Evolutionary conservation across 1,140 invertebrate species (phyloP).

Genomic region (Ephestia elutella): DNA sequence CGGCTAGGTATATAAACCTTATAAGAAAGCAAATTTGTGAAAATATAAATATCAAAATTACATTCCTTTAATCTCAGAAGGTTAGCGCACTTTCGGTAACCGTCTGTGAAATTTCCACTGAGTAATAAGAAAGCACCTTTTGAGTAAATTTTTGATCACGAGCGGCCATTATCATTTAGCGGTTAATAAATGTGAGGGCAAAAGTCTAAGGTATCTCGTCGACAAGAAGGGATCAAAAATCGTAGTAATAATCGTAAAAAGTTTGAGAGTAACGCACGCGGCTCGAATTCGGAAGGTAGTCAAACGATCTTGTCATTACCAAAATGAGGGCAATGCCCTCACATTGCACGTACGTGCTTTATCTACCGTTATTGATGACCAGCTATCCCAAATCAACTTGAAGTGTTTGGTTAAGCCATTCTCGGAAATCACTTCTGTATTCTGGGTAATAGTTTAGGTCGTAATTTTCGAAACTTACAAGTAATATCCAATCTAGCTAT

Average conservation of each 20-base stretch:
- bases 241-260: conserved; percentile 57
- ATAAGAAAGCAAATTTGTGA: no score
- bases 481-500: no score
- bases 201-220: conserved; percentile 43
- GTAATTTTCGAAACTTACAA: no score
- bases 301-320: conserved; percentile 45
- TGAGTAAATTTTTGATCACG: conserved; percentile 47
- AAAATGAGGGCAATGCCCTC: conserved; percentile 23
- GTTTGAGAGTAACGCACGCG: conserved; percentile 47
- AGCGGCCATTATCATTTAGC: conserved; percentile 50
- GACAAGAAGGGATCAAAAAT: conserved; percentile 45
- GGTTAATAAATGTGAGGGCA: conserved; percentile 50
- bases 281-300: conserved; percentile 43
- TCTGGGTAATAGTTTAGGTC: no score
- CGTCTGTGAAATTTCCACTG: conserved; percentile 13
- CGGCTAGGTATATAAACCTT: no score
- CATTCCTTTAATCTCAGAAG: no score
- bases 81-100: conserved; percentile 2
- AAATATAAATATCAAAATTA: no score
- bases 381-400: not conserved
- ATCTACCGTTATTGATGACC: conserved; percentile 20
- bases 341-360: conserved; percentile 25
- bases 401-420: not conserved
- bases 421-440: not conserved
- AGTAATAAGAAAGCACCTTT: conserved; percentile 24